Percentiles rank a stretch among this genome's conserved stretches.
These are phyloP conservation scores for Proteles cristata DNA, from an alignment of 2,113 vertebrate genomes.

Conservation along the genomic window DNA sequence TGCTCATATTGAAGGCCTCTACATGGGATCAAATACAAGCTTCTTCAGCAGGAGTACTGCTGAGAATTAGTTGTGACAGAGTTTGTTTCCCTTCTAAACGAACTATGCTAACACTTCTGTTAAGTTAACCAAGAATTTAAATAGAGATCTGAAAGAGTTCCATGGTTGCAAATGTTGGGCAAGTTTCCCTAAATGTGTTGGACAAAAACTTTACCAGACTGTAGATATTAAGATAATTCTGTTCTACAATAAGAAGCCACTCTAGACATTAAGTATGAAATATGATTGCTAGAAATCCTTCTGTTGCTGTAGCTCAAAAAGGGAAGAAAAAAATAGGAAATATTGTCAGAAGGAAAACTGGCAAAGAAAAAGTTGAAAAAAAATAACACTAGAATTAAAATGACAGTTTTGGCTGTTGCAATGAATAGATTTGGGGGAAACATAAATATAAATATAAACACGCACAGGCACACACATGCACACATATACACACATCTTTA, in stretches of 20 bases:
- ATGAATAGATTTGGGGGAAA: neutral
- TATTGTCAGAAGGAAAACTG: neutral
- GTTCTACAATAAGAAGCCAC: neutral
- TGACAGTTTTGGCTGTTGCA: neutral
- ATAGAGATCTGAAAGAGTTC: neutral
- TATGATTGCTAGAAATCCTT: slow-evolving; percentile 28
- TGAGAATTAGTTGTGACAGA: neutral
- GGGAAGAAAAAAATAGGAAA: neutral
- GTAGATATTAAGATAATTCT: neutral
- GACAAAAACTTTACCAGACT: neutral
- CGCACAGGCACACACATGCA: neutral
- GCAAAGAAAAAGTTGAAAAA: neutral
- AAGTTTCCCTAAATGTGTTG: neutral
- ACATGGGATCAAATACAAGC: neutral
- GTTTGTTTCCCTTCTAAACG: neutral
- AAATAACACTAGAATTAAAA: neutral
- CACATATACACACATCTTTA: neutral
- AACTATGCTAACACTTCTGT: neutral
- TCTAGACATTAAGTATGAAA: neutral
- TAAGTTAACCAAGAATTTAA: slow-evolving; percentile 25
- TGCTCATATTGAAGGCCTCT: neutral
- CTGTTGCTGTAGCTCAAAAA: neutral
- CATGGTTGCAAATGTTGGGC: neutral
- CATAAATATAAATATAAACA: neutral
- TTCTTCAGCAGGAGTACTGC: neutral